These are phyloP conservation scores for Calephelis perditalis DNA, from an alignment of 2,888 invertebrate genomes.

Conservation along the genomic window DNA sequence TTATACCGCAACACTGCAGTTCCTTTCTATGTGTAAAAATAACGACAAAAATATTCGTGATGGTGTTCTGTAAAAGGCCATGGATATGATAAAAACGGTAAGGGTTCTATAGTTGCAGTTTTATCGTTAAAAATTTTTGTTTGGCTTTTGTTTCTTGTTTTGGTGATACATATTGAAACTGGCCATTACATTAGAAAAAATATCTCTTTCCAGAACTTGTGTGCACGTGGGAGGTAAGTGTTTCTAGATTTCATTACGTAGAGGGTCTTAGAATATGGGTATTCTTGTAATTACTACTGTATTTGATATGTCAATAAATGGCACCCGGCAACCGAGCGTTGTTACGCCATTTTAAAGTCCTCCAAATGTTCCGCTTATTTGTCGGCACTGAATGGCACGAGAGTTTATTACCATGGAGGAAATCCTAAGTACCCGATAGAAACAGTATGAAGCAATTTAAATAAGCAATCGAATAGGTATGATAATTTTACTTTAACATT, in stretches of 20 bases:
- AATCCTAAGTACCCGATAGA: constrained; percentile 54
- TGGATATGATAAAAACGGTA: constrained; percentile 80
- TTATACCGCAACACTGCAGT: constrained; percentile 52
- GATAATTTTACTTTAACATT: constrained; percentile 66
- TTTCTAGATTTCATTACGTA: constrained; percentile 57
- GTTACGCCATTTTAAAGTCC: constrained; percentile 77
- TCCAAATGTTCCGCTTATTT: constrained; percentile 73
- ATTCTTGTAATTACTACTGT: constrained; percentile 50
- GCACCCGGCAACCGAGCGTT: constrained; percentile 76
- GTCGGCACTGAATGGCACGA: constrained; percentile 56
- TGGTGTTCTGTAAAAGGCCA: constrained; percentile 77
- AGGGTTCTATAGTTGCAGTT: constrained; percentile 49
- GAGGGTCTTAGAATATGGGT: constrained; percentile 58
- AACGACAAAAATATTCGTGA: constrained; percentile 66
- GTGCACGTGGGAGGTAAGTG: constrained; percentile 77
- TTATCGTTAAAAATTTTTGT: constrained; percentile 56
- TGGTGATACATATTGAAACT: constrained; percentile 73
- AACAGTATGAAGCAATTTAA: constrained; percentile 52
- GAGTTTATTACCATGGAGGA: constrained; percentile 56
- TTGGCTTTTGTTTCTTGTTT: constrained; percentile 79
- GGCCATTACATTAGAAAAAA: constrained; percentile 78
- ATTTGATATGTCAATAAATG: constrained; percentile 75
- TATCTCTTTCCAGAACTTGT: constrained; percentile 77
- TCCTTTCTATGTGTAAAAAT: constrained; percentile 58
- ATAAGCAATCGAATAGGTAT: constrained; percentile 62